phyloP scores from a whole-genome alignment of 2,113 vertebrate species.

The Larimichthys polyactis region DNA sequence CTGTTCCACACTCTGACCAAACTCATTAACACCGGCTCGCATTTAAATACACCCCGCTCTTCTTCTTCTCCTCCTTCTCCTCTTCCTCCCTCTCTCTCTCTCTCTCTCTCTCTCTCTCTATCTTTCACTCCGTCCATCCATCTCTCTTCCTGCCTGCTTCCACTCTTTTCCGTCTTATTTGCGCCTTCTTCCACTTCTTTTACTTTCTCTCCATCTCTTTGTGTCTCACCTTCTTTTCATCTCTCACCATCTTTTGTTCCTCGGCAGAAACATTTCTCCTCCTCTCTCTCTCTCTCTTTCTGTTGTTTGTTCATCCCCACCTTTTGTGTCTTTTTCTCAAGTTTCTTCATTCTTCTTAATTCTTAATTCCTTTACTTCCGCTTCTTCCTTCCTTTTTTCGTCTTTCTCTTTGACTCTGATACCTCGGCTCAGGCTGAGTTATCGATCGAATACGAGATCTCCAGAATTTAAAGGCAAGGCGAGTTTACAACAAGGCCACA shows the following conservation, averaged over 20 bases:
- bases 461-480: too few relatives aligned
- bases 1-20: constrained; percentile 99
- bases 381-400: not conserved
- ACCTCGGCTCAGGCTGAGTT: too few relatives aligned
- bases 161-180: not conserved
- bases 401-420: not conserved
- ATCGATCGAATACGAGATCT: too few relatives aligned
- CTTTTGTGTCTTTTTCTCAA: not conserved
- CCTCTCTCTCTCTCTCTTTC: not conserved
- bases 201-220: not conserved
- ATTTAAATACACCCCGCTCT: constrained; percentile 92
- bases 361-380: not conserved
- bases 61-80: constrained; percentile 28
- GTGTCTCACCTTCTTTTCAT: not conserved
- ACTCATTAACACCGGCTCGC: constrained; percentile 98
- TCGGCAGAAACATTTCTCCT: not conserved
- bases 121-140: not conserved
- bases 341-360: not conserved
- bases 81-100: not conserved
- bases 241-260: not conserved
- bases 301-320: too few relatives aligned
- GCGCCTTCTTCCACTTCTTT: too few relatives aligned
- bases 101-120: not conserved
- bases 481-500: too few relatives aligned
- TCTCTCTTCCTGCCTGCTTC: not conserved